Base-by-base conservation (phyloP, 1,140 invertebrate genomes). In the Bombus balteatus region DNA sequence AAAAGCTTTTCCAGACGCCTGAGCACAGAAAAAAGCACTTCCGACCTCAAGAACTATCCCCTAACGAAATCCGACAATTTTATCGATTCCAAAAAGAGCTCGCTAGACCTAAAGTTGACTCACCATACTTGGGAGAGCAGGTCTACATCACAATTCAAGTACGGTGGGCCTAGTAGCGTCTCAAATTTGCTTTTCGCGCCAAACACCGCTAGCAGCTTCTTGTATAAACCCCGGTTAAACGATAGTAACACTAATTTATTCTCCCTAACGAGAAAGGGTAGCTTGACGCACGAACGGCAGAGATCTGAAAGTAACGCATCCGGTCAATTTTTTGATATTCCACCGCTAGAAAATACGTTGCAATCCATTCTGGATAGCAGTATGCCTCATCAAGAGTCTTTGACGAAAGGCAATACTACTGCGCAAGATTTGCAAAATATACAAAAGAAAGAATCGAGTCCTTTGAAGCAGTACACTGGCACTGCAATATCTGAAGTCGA, bases 121-220 rank as follows among this genome's bases (percentile, higher is more conserved):
- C 81, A 76, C 5, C 78, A 88, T 1, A 71, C 71, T 6, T 88
- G 89, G 77, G 87, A 89, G 86, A n/a, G 72, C 43, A 77, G 53
- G 12, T 79, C 80, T n/a, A 62, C 81, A 5, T 82, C 70, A 68
- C 83, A 39, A 62, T 78, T 85, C 18, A 87, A 86, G 59, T 89
- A 89, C 43, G 73, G 71, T 22, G 75, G 65, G 6, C 74, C 84
- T n/a, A 71, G 87, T 78, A 89, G 75, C 53, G 80, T 92, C 4
- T 85, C 91, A 0, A 93, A 93, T 86, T 84, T 93, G 12, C 57
- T 92, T 15, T 57, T 93, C 2, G 90, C 90, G 1, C 88, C 92
- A 1, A 92, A 87, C 53, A 94, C 94, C 5, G 93, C 93, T n/a
- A 94, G 93, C 80, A 94, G 94, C 73, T 94, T 94, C 47, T 82